A percentile compares a stretch with the other conserved stretches of the same genome.
Evolutionary conservation across 2,888 invertebrate genomes (phyloP).

Genomic region (Epistrophe grossulariae): DNA sequence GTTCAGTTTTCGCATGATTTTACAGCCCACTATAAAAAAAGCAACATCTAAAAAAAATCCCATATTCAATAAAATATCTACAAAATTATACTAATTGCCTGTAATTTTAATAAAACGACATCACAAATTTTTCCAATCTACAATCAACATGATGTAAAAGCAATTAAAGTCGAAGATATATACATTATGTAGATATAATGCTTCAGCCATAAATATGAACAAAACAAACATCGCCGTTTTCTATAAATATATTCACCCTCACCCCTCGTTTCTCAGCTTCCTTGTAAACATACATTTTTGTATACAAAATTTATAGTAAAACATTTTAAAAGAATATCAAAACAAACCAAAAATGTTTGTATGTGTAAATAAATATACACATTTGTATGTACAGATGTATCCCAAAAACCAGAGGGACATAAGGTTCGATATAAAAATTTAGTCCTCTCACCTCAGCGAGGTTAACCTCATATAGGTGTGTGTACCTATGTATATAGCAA

Average conservation of each 20-base stretch:
- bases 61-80: slow-evolving; percentile 49
- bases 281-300: slow-evolving; percentile 14
- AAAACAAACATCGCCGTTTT: slow-evolving; percentile 11
- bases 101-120: slow-evolving; percentile 50
- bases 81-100: slow-evolving; percentile 50
- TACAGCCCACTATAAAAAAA: not conserved
- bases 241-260: slow-evolving; percentile 36
- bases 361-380: not conserved
- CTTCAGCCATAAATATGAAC: slow-evolving; percentile 24
- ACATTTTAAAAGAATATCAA: slow-evolving; percentile 20
- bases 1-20: not conserved
- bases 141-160: slow-evolving; percentile 52
- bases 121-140: slow-evolving; percentile 32
- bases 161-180: slow-evolving; percentile 52
- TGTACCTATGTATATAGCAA: not conserved
- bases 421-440: not conserved
- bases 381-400: not conserved
- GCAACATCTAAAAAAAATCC: not conserved
- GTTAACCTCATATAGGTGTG: not conserved
- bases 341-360: slow-evolving; percentile 20
- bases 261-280: too few relatives aligned
- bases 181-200: not conserved
- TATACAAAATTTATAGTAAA: slow-evolving; percentile 33
- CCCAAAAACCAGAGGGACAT: slow-evolving; percentile 6
- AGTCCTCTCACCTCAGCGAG: not conserved